These are phyloP conservation scores for Crotophaga sulcirostris DNA, from an alignment of 2,113 vertebrate species.

Conservation along the genomic window DNA sequence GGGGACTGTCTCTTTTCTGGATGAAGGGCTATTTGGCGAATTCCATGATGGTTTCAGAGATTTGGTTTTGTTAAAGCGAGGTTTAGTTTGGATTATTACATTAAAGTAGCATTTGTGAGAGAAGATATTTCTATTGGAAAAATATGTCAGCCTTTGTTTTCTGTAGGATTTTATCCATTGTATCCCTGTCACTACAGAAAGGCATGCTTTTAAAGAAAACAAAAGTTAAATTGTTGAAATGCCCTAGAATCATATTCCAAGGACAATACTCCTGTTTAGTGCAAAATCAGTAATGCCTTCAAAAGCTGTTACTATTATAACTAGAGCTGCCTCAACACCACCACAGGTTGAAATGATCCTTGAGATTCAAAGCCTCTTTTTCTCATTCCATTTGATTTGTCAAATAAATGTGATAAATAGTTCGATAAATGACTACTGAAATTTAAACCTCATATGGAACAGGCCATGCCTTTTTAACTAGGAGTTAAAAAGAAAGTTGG, in stretches of 20 bases:
- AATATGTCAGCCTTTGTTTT: neutral
- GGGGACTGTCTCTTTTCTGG: neutral
- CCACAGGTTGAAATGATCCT: neutral
- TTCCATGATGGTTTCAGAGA: neutral
- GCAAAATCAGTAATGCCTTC: neutral
- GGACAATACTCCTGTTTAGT: neutral
- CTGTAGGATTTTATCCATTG: neutral
- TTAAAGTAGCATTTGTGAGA: neutral
- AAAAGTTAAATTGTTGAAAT: neutral
- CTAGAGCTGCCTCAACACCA: neutral
- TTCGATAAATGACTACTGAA: neutral
- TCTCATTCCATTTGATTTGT: neutral
- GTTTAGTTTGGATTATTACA: neutral
- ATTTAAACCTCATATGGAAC: neutral
- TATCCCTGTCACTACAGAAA: neutral
- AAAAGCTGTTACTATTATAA: neutral
- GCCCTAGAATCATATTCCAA: neutral
- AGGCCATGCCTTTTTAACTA: neutral
- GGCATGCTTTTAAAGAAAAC: neutral
- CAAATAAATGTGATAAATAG: neutral
- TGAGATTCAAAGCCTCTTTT: neutral
- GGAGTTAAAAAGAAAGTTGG: neutral
- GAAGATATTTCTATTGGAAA: neutral
- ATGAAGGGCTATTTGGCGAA: neutral
- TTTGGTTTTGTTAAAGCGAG: neutral